These are phyloP conservation scores for Camponotus vicinus DNA, from an alignment of 1,140 invertebrate genomes.

Conservation along the genomic window DNA sequence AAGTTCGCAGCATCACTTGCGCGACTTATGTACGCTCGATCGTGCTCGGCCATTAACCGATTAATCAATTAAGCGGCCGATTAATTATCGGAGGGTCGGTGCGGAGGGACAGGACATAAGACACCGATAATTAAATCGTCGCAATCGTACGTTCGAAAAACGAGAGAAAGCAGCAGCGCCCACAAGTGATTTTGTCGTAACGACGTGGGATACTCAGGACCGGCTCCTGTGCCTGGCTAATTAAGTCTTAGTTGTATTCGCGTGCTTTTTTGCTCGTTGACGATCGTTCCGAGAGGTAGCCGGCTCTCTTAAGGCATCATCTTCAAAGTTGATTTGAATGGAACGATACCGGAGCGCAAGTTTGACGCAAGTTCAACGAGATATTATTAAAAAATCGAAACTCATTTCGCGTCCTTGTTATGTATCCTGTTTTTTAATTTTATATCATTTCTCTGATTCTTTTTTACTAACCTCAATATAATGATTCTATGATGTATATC, in stretches of 20 bases:
- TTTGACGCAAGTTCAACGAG: conserved; percentile 2
- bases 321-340: conserved; percentile 69
- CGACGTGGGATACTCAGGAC: conserved; percentile 69
- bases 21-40: conserved; percentile 54
- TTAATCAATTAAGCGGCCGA: conserved; percentile 80
- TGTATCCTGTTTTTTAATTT: neutral
- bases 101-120: conserved; percentile 6
- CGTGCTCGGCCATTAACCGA: conserved; percentile 73
- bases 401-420: conserved; percentile 3
- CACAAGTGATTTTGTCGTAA: conserved; percentile 81
- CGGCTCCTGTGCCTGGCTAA: conserved; percentile 67
- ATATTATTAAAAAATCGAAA: conserved; percentile 39
- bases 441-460: too few species aligned
- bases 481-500: neutral
- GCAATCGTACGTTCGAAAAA: conserved; percentile 73
- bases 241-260: conserved; percentile 75
- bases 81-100: conserved; percentile 76
- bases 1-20: conserved; percentile 48
- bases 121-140: conserved; percentile 80
- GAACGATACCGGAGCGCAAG: conserved; percentile 44
- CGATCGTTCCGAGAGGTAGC: conserved; percentile 58
- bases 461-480: neutral
- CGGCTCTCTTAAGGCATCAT: conserved; percentile 64
- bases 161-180: conserved; percentile 68
- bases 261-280: conserved; percentile 64